These are phyloP conservation scores for Dissostichus mawsoni DNA, from an alignment of 2,113 vertebrate genomes.

Conservation along the genomic window DNA sequence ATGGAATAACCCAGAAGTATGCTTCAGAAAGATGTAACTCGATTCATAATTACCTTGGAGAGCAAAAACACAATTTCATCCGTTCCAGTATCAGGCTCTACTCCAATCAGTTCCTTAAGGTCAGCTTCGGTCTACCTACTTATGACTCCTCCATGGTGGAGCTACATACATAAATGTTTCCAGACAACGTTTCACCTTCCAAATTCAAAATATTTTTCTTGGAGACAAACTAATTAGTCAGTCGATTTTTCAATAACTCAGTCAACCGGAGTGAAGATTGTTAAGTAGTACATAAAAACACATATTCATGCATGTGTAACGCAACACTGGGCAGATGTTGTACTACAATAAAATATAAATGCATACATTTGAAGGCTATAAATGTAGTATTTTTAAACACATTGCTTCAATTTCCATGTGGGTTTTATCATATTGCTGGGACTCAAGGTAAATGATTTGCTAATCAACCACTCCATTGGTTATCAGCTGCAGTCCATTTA, in stretches of 20 bases:
- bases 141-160: background rate
- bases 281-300: background rate
- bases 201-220: slow-evolving; percentile 1
- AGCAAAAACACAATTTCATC: background rate
- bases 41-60: background rate
- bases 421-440: background rate
- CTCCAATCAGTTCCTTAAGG: slow-evolving; percentile 9
- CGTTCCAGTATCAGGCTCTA: background rate
- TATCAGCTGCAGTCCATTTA: background rate
- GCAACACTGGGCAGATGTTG: too few species aligned
- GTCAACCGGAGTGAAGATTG: background rate
- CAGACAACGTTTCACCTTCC: background rate
- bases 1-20: background rate
- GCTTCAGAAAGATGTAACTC: background rate
- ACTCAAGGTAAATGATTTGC: background rate
- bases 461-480: background rate
- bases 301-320: background rate
- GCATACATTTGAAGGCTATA: too few species aligned
- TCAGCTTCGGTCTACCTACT: background rate
- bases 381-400: too few species aligned
- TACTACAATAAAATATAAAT: too few species aligned
- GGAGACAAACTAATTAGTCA: background rate
- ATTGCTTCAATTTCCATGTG: background rate
- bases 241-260: background rate
- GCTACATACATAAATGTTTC: background rate